Evolutionary conservation across 2,888 invertebrate genomes (phyloP).

Genomic region (Mythimna lalbum): DNA sequence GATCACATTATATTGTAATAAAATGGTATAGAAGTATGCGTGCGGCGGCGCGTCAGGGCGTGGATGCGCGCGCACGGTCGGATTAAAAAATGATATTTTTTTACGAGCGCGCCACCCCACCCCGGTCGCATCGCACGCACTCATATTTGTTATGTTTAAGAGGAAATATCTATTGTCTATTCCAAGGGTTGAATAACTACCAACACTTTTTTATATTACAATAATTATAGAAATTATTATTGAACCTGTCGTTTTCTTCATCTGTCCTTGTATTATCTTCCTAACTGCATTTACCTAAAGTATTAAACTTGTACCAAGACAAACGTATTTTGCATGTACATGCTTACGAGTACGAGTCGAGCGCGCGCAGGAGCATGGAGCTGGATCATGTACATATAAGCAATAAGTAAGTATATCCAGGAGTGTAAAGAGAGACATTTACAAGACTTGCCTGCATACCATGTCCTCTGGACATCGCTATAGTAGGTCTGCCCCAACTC

Average conservation of each 20-base stretch:
- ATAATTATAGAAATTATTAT: slow-evolving; percentile 92
- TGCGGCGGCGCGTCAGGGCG: slow-evolving; percentile 60
- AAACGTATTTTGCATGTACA: background rate
- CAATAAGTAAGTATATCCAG: background rate
- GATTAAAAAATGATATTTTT: slow-evolving; percentile 85
- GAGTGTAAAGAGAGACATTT: background rate
- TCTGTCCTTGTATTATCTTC: background rate
- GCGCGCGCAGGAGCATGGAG: background rate
- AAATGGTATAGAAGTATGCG: slow-evolving; percentile 85
- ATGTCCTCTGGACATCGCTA: too few relatives aligned
- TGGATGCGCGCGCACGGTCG: slow-evolving; percentile 69
- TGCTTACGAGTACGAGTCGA: background rate
- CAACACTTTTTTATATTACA: slow-evolving; percentile 91
- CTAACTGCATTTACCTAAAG: background rate
- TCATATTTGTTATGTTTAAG: slow-evolving; percentile 90
- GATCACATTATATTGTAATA: slow-evolving; percentile 90
- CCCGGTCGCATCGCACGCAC: slow-evolving; percentile 64
- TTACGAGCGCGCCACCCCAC: slow-evolving; percentile 78
- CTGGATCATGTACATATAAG: background rate
- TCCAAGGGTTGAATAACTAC: slow-evolving; percentile 89
- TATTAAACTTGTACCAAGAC: background rate
- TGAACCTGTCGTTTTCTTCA: slow-evolving; percentile 81
- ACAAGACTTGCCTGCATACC: too few relatives aligned
- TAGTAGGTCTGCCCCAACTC: too few relatives aligned
- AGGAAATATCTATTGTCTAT: slow-evolving; percentile 91